Evolutionary conservation across 1,140 invertebrate species (phyloP).

Genomic region (Halyomorpha halys): DNA sequence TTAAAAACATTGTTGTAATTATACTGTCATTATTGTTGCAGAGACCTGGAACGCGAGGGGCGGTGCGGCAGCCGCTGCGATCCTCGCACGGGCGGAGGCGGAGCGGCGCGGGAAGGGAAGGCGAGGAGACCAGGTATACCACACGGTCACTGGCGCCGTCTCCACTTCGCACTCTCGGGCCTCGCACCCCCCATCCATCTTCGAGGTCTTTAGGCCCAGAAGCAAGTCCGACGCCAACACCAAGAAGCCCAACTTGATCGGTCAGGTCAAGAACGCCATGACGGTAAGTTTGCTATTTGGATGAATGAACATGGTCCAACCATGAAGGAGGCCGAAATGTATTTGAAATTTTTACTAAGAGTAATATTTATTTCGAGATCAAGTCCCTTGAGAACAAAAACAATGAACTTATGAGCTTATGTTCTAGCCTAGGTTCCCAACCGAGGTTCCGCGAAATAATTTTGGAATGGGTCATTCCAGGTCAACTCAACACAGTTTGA

Average conservation of each 20-base stretch:
- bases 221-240: conserved; percentile 63
- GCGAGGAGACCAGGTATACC: conserved; percentile 34
- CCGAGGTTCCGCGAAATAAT: too few relatives aligned
- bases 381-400: too few relatives aligned
- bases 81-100: conserved; percentile 34
- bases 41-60: conserved; percentile 35
- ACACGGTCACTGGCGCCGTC: conserved; percentile 33
- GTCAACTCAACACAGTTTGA: too few relatives aligned
- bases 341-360: too few relatives aligned
- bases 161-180: conserved; percentile 29
- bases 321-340: too few relatives aligned
- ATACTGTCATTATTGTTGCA: not conserved
- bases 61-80: conserved; percentile 35
- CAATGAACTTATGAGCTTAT: too few relatives aligned
- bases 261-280: conserved; percentile 66
- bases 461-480: too few relatives aligned
- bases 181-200: conserved; percentile 38
- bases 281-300: too few relatives aligned
- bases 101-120: conserved; percentile 46
- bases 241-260: conserved; percentile 57
- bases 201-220: conserved; percentile 73
- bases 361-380: too few relatives aligned
- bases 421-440: too few relatives aligned
- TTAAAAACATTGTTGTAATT: too few relatives aligned
- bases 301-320: too few relatives aligned